phyloP scores from a whole-genome alignment of 2,797 vertebrate species.

The Staurois parvus region DNA sequence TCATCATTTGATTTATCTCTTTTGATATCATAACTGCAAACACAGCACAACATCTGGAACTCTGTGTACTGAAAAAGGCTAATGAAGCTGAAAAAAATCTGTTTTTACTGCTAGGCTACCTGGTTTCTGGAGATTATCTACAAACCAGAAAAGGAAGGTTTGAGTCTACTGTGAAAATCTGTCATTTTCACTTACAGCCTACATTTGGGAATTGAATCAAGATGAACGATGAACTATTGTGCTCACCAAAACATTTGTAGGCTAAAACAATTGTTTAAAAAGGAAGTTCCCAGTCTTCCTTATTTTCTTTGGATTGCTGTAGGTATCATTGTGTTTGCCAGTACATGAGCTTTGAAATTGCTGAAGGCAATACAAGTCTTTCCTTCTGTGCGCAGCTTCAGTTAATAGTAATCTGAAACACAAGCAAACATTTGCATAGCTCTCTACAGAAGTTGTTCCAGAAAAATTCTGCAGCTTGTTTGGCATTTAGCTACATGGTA shows the following conservation, averaged over 20 bases:
- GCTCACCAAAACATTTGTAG: constrained; percentile 6
- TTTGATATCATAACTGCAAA: not conserved
- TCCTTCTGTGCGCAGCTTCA: constrained; percentile 14
- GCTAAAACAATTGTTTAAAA: constrained; percentile 53
- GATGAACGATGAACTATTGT: constrained; percentile 39
- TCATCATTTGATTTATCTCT: constrained; percentile 3
- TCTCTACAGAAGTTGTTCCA: constrained; percentile 1
- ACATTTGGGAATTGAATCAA: constrained; percentile 46
- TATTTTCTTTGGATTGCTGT: constrained; percentile 52
- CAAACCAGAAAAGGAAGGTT: not conserved
- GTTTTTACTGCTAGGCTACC: not conserved
- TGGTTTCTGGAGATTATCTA: not conserved
- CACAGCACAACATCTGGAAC: not conserved
- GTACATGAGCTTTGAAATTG: constrained; percentile 35
- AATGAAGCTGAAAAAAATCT: not conserved
- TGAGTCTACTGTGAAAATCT: not conserved
- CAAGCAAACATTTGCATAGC: constrained; percentile 2
- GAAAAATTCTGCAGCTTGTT: constrained; percentile 4
- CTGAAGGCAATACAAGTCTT: constrained; percentile 26
- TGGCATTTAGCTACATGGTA: not conserved
- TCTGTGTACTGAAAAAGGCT: not conserved
- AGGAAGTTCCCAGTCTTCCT: constrained; percentile 56
- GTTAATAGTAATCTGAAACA: not conserved
- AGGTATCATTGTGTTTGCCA: constrained; percentile 30
- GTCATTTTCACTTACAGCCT: constrained; percentile 32